Percentiles rank a stretch among this genome's conserved stretches.
Conservation (phyloP, 2,888 invertebrate genomes). For the Nasonia oneida region DNA sequence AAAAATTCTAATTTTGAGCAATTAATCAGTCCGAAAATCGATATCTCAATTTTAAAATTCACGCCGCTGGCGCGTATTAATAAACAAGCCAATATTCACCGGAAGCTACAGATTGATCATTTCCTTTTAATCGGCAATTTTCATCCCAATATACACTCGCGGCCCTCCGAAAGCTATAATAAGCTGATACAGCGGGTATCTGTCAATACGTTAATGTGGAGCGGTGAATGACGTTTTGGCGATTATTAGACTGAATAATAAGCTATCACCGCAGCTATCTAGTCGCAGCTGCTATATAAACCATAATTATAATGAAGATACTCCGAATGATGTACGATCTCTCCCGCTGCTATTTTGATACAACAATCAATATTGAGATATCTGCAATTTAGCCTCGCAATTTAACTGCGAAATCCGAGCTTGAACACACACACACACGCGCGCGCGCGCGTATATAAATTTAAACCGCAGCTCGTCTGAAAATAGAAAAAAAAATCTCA, state of each 20-base stretch:
- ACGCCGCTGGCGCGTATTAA: too few species aligned
- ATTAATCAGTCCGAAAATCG: too few species aligned
- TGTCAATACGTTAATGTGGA: neutral
- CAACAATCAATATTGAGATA: neutral
- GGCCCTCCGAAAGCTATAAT: neutral
- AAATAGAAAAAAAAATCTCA: neutral
- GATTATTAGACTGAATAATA: neutral
- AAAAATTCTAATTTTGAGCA: too few species aligned
- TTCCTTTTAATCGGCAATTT: neutral
- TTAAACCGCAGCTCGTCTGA: too few species aligned
- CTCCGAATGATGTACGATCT: neutral
- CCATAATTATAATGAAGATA: neutral
- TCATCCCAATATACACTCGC: neutral
- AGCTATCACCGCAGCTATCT: neutral
- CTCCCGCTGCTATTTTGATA: neutral
- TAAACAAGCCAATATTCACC: too few species aligned
- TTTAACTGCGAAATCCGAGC: too few species aligned
- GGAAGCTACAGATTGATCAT: too few species aligned
- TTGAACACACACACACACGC: too few species aligned
- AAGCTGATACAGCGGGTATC: neutral
- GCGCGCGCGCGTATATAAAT: too few species aligned
- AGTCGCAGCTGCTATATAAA: neutral
- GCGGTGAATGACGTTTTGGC: neutral
- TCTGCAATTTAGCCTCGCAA: too few species aligned
- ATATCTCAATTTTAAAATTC: too few species aligned